Base-by-base conservation (phyloP, 2,888 invertebrate species). In the Vanessa cardui region DNA sequence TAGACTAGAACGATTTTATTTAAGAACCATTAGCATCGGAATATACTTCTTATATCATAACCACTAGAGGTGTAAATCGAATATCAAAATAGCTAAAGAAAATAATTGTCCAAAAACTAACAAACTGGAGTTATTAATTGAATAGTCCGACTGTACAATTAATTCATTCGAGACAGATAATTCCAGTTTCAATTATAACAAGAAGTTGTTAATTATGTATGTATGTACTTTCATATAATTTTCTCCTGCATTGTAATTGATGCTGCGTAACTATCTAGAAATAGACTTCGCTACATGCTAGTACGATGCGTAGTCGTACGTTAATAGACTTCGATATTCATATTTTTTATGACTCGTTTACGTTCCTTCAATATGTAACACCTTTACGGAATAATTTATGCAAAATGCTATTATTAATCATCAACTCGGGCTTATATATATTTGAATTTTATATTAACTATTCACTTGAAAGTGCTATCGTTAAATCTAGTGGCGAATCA, bases 1-100 rank as follows among this genome's bases (percentile, higher is more conserved):
- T 62, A 45, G 59, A 69, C 66, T 63, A 58, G 60, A 66, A 58
- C 62, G 44, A 58, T 59, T 70, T 65, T 66, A 21, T 21, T 18
- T 63, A 62, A 39, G 26, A 39, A 26, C 26, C 26, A 26, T 26
- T 5, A 20, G 46, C 46, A 58, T 7, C 52, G 58, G 44, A 61
- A 63, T 63, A 62, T 52, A 20, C 16, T n/a, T 54, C 50, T 16
- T 70, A 63, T 58, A 6, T 31, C 20, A 46, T 12, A n/a, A 15
- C 3, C 12, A 12, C 31, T 52, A 64, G 33, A 31, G 50, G 46
- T 6, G 21, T 7, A 52, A 61, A 52, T 61, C 54, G 65, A 7
- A 18, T 54, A 47, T 54, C 52, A n/a, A 47, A 21, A 7, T 18
- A 21, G 20, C 9, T 64, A 58, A 26, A 58, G 50, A 45, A 50